Percentiles rank a stretch among this genome's conserved stretches.
Conservation (phyloP, 2,113 vertebrate genomes). For the Ameiurus melas region DNA sequence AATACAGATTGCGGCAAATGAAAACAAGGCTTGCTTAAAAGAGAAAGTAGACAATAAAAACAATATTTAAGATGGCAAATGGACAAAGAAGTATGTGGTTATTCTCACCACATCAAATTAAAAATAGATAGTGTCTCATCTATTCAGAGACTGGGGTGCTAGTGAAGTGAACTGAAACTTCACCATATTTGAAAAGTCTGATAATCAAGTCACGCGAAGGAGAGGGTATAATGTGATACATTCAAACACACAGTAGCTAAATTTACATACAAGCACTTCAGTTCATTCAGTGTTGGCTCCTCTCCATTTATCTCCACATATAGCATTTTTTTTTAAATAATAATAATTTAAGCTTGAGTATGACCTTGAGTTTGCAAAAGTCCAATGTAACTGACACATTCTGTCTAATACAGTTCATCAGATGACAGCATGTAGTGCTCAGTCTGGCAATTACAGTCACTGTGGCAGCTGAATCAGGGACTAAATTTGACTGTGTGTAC, state of each 20-base stretch:
- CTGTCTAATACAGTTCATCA: background rate
- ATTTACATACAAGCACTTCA: background rate
- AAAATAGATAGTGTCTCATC: background rate
- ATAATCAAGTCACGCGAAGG: background rate
- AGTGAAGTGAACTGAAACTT: background rate
- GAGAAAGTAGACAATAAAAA: background rate
- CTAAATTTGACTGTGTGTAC: background rate
- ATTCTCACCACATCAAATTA: background rate
- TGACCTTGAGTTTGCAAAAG: constrained; percentile 27
- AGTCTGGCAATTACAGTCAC: constrained; percentile 6
- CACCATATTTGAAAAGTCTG: background rate
- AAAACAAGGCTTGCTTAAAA: background rate
- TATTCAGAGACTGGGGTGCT: background rate
- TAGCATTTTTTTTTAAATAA: background rate
- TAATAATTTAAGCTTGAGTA: background rate
- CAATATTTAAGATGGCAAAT: background rate
- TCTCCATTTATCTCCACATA: background rate
- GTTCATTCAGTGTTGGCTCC: background rate
- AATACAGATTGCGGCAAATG: background rate
- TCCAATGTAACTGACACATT: constrained; percentile 2
- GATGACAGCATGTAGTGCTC: constrained; percentile 8
- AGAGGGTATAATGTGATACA: background rate
- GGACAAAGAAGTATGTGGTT: background rate
- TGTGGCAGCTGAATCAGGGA: background rate
- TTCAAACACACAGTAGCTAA: background rate